A percentile compares a stretch with the other conserved stretches of the same genome.
Conservation (phyloP, 2,797 vertebrate species). For the Emys orbicularis region DNA sequence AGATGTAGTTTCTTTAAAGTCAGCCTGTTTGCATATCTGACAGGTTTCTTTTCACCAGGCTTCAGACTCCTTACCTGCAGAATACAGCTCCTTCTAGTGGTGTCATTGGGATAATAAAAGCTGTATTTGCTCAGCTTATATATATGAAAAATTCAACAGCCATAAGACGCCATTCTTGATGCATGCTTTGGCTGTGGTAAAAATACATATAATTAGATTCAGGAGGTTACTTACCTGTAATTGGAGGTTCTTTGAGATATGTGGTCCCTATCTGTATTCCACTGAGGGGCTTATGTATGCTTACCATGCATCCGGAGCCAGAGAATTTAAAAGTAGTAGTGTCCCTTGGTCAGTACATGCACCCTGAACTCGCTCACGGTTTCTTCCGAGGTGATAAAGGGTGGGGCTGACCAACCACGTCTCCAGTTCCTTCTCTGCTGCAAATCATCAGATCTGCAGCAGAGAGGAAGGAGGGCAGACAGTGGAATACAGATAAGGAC, state of each 20-base stretch:
- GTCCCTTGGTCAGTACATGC: background rate
- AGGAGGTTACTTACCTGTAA: background rate
- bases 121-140: background rate
- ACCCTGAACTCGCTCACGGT: background rate
- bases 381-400: background rate
- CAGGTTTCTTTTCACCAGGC: background rate
- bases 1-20: background rate
- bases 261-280: background rate
- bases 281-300: background rate
- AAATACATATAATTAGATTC: background rate
- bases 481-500: background rate
- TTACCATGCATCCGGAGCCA: background rate
- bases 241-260: background rate
- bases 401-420: background rate
- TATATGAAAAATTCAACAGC: too few species aligned
- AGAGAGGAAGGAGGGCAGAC: background rate
- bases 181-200: background rate
- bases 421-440: background rate
- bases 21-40: accelerated
- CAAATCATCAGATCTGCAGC: background rate
- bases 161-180: background rate
- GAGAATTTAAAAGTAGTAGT: background rate
- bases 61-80: background rate
- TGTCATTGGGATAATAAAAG: background rate
- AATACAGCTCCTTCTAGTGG: background rate